Base-by-base conservation (phyloP, 2,113 vertebrate genomes). In the Polypterus bichir region DNA sequence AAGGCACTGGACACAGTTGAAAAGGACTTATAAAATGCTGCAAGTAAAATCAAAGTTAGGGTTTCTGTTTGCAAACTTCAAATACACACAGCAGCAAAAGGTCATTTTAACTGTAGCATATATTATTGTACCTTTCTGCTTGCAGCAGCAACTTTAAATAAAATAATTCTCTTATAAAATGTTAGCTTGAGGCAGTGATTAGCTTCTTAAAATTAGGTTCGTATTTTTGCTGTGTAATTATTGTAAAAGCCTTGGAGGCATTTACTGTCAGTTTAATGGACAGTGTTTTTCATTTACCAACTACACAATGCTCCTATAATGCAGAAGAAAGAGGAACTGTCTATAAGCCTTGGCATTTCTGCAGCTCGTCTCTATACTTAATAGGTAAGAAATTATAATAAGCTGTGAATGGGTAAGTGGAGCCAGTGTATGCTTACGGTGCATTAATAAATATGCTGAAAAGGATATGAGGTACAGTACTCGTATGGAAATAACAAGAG, bases 151-250 rank as follows among this genome's bases (percentile, higher is more conserved):
- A 45, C 11, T 44, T 77, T 69, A 69, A 68, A 27, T 27, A 66
- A 71, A 67, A 57, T 44, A 58, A 68, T 2, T 68, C 27, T 70
- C 54, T 51, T 68, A n/a, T 68, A 72, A 69, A 74, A 72, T 64
- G 6, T 65, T 59, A 66, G 59, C 70, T 78, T 74, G 63, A 69
- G 69, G 68, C 75, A 73, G 57, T 69, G 65, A 75, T 82, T 74
- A 82, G 68, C 71, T 69, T 82, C 57, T 71, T 76, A 70, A 79
- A 74, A 77, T 79, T 69, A 72, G 60, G 60, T 71, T 79, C 66
- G 64, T 52, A 65, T 67, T 74, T 58, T 62, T 61, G 68, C 70
- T 75, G 7, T 78, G 69, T 74, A 76, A 72, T 79, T 75, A 69
- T 70, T 78, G 68, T 63, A 75, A 73, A 79, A 71, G 62, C 71